Conservation (phyloP, 2,113 vertebrate species). For the Hippocampus guttulatus region DNA sequence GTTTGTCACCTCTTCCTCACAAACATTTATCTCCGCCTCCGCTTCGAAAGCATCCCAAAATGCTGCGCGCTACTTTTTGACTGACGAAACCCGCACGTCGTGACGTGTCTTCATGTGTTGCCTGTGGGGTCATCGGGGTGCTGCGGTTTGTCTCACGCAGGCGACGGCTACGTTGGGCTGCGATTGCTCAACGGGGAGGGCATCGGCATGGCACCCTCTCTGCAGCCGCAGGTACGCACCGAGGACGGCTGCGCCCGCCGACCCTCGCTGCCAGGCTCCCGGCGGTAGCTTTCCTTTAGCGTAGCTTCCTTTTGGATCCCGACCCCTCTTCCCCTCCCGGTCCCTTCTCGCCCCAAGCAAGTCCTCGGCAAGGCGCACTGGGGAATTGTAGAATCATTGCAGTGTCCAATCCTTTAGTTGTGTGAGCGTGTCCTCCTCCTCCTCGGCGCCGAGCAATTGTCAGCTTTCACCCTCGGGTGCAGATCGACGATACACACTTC, state of each 20-base stretch:
- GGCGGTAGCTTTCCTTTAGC: slow-evolving; percentile 26
- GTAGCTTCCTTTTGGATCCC: slow-evolving; percentile 39
- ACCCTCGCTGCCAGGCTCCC: slow-evolving; percentile 45
- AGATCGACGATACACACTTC: slow-evolving; percentile 7
- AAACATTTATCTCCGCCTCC: too few relatives aligned
- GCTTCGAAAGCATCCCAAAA: too few relatives aligned
- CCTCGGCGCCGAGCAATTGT: neutral
- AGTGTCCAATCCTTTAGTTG: neutral
- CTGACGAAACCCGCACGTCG: neutral
- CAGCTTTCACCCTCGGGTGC: slow-evolving; percentile 19
- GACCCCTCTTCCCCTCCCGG: slow-evolving; percentile 27
- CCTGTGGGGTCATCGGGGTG: slow-evolving; percentile 70
- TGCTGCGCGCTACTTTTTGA: neutral
- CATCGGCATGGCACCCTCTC: slow-evolving; percentile 67
- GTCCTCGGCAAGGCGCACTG: neutral
- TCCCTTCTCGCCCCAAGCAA: neutral
- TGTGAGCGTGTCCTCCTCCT: slow-evolving; percentile 1
- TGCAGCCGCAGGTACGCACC: slow-evolving; percentile 70
- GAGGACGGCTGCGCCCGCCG: slow-evolving; percentile 55
- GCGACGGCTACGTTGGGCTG: slow-evolving; percentile 69
- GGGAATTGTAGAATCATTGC: neutral
- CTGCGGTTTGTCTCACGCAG: slow-evolving; percentile 70
- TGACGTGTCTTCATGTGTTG: slow-evolving; percentile 46
- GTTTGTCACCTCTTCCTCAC: too few relatives aligned
- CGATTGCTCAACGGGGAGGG: slow-evolving; percentile 69